These are phyloP conservation scores for Lamellibrachia luymesi DNA, from an alignment of 1,140 invertebrate genomes.

Conservation along the genomic window DNA sequence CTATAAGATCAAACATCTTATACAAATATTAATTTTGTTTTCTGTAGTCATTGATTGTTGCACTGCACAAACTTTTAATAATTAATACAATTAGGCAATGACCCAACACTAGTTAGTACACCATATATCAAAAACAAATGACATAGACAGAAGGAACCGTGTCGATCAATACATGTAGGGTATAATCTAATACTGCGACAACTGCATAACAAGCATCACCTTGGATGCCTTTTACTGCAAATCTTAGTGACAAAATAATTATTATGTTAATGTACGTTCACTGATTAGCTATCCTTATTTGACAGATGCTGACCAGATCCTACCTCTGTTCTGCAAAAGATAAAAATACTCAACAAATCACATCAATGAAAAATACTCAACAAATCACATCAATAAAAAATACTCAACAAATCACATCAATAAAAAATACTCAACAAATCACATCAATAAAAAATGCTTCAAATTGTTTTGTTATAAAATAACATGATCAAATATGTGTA, in stretches of 20 bases:
- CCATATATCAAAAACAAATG: background rate
- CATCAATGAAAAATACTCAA: too few relatives aligned
- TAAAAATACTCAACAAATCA: too few relatives aligned
- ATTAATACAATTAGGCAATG: background rate
- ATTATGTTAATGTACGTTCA: background rate
- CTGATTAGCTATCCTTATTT: background rate
- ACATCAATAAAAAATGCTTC: background rate
- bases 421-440: too few relatives aligned
- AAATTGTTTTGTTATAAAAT: background rate
- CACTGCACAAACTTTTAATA: background rate
- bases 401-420: too few relatives aligned
- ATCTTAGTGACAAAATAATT: background rate
- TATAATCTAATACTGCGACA: background rate
- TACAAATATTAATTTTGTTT: background rate
- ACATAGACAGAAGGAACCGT: background rate
- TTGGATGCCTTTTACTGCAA: background rate
- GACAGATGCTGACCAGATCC: background rate
- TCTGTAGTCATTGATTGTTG: background rate
- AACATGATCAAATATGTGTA: background rate
- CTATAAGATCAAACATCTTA: background rate
- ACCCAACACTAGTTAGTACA: background rate
- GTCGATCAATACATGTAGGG: background rate
- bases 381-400: too few relatives aligned
- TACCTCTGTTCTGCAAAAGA: background rate
- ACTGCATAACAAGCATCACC: background rate